Conservation (phyloP, 2,797 vertebrate genomes). For the Crocodylus rhombifer region DNA sequence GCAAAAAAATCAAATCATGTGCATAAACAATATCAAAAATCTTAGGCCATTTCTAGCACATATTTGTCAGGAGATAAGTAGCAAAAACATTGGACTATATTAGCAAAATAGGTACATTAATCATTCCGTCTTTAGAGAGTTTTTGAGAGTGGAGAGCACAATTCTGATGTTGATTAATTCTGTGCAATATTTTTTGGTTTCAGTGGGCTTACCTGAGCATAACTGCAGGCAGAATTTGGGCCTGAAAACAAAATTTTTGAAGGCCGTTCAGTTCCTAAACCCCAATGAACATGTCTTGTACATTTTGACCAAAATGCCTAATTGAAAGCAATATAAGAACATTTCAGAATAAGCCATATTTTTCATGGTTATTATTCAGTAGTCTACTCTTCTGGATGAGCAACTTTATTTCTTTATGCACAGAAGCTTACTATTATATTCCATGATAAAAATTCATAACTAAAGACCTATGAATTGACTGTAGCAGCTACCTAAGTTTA, state of each 20-base stretch:
- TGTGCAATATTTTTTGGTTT: too few species aligned
- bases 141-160: background rate
- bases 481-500: background rate
- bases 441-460: background rate
- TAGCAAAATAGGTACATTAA: background rate
- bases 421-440: background rate
- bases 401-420: background rate
- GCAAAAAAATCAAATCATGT: constrained; percentile 10
- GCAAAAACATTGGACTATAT: background rate
- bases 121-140: background rate
- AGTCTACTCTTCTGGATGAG: background rate
- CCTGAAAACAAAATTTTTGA: background rate
- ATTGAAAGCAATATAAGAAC: background rate
- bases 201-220: background rate
- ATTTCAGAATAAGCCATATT: background rate
- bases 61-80: background rate
- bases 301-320: background rate
- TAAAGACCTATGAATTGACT: background rate
- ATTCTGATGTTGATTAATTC: background rate
- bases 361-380: background rate
- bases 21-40: background rate
- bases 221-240: background rate
- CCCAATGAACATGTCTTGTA: background rate
- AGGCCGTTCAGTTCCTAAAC: background rate
- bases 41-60: background rate